Base-by-base conservation (phyloP, 2,888 invertebrate species). In the Mimas tiliae region DNA sequence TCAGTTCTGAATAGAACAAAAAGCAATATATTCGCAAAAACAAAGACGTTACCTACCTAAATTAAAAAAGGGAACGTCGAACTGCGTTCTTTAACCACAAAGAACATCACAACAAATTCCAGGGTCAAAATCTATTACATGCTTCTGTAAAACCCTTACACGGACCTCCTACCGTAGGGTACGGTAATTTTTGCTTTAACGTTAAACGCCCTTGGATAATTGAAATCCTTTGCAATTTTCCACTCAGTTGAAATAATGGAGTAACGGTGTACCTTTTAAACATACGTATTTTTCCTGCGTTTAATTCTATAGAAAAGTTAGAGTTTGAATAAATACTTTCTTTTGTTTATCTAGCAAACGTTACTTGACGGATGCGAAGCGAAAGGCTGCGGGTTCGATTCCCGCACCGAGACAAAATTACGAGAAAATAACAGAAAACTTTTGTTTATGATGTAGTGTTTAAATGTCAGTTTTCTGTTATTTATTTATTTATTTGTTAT, bases 181-280 rank as follows among this genome's bases (percentile, higher is more conserved):
- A 42, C 14, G 34, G 16, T 48, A 48, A 21, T 53, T 52, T 34
- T 52, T 19, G 45, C 38, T 55, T 66, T 48, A 70, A 74, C 74
- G 76, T 76, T 78, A 74, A 78, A 77, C 74, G 65, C 70, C 65
- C 62, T 65, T 70, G 72, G 79, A 77, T 83, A 83, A 83, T 82
- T 82, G 75, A 80, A 82, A 84, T 78, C 75, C 78, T 73, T 70
- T 70, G 73, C 70, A 73, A 75, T 72, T 73, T 55, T 53, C 63
- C 50, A 65, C 62, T 19, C 42, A 58, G 58, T 58, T 58, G 19
- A 42, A 42, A 42, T 6, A 58, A 58, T 34, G 42, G 58, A 58
- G 19, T n/a, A 38, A 38, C 9, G 16, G 16, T 42, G 19, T 11
- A 42, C 14, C 19, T 42, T 42, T 42, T 12, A 19, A 58, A 58